phyloP scores from a whole-genome alignment of 2,797 vertebrate species.

The Halcyon smyrnensis region DNA sequence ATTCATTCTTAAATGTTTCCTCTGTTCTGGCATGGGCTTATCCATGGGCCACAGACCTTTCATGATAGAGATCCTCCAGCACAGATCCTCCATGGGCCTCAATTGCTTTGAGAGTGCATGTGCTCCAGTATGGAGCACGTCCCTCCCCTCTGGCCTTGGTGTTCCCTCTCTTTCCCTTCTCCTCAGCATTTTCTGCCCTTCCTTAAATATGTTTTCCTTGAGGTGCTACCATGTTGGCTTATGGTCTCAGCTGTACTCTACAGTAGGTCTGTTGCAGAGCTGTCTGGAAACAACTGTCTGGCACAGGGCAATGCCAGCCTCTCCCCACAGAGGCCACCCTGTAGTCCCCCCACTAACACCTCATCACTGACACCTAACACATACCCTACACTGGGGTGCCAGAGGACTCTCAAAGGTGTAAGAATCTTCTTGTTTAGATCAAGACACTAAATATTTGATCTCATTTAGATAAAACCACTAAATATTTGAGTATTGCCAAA shows the following conservation, averaged over 20 bases:
- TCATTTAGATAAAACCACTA: neutral
- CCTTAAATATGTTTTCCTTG: neutral
- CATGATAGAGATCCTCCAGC: accelerated
- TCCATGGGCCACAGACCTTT: neutral
- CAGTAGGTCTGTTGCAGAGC: neutral
- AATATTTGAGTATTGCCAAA: neutral
- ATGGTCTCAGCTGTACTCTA: neutral
- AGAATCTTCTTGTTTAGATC: neutral
- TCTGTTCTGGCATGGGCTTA: neutral
- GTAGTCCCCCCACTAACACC: accelerated
- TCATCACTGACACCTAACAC: neutral
- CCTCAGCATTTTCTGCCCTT: neutral
- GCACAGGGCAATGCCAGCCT: neutral
- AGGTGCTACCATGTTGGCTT: neutral
- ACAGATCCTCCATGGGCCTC: neutral
- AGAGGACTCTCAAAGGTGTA: neutral
- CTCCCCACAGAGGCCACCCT: neutral
- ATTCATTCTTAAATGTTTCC: neutral
- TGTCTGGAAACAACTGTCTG: neutral
- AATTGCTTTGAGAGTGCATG: neutral
- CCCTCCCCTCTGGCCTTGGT: neutral
- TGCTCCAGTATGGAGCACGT: neutral
- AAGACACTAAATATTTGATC: neutral
- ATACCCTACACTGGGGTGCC: too few relatives aligned
- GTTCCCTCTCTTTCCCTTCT: neutral